Base-by-base conservation (phyloP, 2,797 vertebrate genomes). In the Crenichthys baileyi region DNA sequence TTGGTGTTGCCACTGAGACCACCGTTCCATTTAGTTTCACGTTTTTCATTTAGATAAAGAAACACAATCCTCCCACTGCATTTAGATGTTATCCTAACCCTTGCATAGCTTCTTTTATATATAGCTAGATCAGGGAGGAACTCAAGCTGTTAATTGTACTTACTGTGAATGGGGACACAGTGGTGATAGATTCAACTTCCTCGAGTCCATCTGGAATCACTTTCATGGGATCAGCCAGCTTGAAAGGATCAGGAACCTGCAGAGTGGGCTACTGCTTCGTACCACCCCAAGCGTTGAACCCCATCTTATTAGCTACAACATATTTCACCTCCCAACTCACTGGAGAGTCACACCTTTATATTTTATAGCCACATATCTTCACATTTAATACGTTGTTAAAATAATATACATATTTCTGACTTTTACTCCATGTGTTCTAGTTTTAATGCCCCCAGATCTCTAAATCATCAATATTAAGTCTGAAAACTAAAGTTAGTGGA, bases 141-240 rank as follows among this genome's bases (percentile, higher is more conserved):
- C 89, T 94, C 84, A 88, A 80, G 87, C 92, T 90, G 92, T 94
- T 94, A 94, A 95, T 95, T 94, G 91, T 93, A 92, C 93, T 91
- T 90, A 85, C 93, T 91, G 88, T 92, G 94, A 93, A 88, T 90
- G 83, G 79, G 85, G 56, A 85, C 91, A 82, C 72, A 29, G 85
- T 73, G 88, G 75, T 76, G 88, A 86, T 87, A 83, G 90, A 93
- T 94, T 93, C 91, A 90, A 90, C 90, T 90, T 92, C 82, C 75
- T 79, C 60, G 71, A 83, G 75, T 80, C 86, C 95, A 96, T 95
- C 93, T 96, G 95, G 95, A 94, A 93, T 89, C 91, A 93, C 92
- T 96, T 94, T 89, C 50, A 86, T 73, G 90, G 93, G 91, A 93
- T 96, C 92, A 95, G 90, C 88, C 83, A 81, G 88, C 86, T 93